Percentiles rank a stretch among this genome's conserved stretches.
phyloP scores from a whole-genome alignment of 2,113 vertebrate species.

The Dolichotis patagonum region DNA sequence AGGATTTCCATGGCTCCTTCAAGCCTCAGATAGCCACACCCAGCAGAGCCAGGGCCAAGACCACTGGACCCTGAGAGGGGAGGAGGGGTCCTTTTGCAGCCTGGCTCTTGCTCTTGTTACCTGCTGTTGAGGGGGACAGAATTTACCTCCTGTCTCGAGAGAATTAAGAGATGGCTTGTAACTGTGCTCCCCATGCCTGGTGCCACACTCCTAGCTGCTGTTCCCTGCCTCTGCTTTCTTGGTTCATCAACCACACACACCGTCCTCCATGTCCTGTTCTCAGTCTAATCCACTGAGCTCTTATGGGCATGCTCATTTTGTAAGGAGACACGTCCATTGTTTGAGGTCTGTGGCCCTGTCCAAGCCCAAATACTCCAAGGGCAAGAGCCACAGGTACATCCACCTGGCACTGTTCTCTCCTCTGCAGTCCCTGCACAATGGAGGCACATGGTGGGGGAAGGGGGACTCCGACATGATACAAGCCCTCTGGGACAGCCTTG shows the following conservation, averaged over 20 bases:
- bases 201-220: not conserved
- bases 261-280: not conserved
- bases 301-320: not conserved
- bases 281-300: not conserved
- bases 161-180: not conserved
- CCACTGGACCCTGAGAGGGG: not conserved
- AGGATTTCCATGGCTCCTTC: not conserved
- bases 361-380: not conserved
- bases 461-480: not conserved
- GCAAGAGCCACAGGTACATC: not conserved
- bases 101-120: not conserved
- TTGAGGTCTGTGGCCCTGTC: not conserved
- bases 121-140: not conserved
- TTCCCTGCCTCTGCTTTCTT: not conserved
- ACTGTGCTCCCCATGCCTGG: not conserved
- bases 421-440: not conserved
- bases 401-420: not conserved
- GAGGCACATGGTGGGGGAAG: not conserved
- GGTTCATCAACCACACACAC: rapidly evolving
- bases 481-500: not conserved
- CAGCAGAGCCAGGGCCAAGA: not conserved
- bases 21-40: not conserved
- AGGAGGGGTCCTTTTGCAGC: not conserved
- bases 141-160: not conserved
- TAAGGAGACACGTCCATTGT: not conserved